Percentiles rank a stretch among this genome's conserved stretches.
Evolutionary conservation across 2,888 invertebrate species (phyloP).

Genomic region (Dioctria rufipes): DNA sequence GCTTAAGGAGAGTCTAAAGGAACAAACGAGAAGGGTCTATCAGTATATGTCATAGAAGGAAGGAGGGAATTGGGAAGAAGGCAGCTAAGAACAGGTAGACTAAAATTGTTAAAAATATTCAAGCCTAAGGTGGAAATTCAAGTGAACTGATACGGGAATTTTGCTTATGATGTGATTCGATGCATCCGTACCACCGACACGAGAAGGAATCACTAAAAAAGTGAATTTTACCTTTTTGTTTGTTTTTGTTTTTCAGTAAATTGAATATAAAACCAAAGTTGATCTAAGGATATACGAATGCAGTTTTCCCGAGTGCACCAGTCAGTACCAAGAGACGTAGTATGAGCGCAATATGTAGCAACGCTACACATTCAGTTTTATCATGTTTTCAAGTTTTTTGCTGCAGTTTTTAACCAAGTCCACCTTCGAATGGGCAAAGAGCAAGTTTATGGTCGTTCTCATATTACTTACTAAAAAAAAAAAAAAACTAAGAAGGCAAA

Average conservation of each 20-base stretch:
- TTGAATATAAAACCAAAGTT: constrained; percentile 41
- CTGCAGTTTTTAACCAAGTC: constrained; percentile 21
- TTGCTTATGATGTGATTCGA: neutral
- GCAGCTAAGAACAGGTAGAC: neutral
- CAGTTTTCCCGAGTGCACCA: neutral
- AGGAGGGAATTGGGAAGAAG: neutral
- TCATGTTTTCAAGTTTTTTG: neutral
- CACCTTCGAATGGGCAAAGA: neutral
- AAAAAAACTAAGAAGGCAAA: neutral
- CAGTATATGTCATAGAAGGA: too few relatives aligned
- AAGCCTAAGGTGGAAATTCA: constrained; percentile 38
- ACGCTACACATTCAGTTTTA: constrained; percentile 12
- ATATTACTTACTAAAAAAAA: neutral
- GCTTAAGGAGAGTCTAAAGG: too few relatives aligned
- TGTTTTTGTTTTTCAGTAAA: constrained; percentile 35
- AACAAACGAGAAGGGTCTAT: too few relatives aligned
- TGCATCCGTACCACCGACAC: too few relatives aligned
- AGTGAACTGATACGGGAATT: neutral
- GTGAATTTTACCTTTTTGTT: neutral
- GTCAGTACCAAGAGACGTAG: neutral
- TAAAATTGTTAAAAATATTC: constrained; percentile 30
- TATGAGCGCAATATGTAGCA: neutral
- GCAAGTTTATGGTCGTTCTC: neutral
- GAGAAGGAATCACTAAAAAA: neutral
- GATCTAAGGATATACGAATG: neutral